Conservation (phyloP, 2,797 vertebrate species). For the Pseudochaenichthys georgianus region DNA sequence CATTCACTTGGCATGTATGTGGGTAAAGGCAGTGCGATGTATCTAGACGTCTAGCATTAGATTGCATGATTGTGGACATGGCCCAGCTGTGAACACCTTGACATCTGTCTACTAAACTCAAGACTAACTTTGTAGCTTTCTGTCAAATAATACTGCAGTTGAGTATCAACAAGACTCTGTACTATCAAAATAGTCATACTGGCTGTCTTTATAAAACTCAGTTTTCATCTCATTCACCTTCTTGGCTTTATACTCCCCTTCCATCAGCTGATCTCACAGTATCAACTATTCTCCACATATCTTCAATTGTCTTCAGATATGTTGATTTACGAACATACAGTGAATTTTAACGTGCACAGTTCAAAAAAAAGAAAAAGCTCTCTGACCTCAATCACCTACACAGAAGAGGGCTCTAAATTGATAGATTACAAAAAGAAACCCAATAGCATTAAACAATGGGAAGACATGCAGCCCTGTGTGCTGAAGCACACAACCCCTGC, state of each 20-base stretch:
- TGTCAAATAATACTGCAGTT: slow-evolving; percentile 7
- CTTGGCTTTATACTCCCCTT: slow-evolving; percentile 1
- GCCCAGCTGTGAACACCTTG: slow-evolving; percentile 4
- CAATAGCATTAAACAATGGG: slow-evolving; percentile 15
- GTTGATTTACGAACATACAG: slow-evolving; percentile 12
- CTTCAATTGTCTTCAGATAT: background rate
- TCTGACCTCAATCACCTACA: slow-evolving; percentile 11
- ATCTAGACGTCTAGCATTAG: slow-evolving; percentile 18
- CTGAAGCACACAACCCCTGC: slow-evolving; percentile 14
- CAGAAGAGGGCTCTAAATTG: slow-evolving; percentile 8
- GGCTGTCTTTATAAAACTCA: background rate
- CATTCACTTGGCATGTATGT: slow-evolving; percentile 23
- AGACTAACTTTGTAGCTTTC: slow-evolving; percentile 13
- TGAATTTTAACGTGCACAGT: slow-evolving; percentile 16
- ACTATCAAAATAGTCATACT: background rate
- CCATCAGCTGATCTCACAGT: slow-evolving; percentile 23
- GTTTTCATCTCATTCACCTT: slow-evolving; percentile 7
- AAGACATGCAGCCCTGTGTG: slow-evolving; percentile 9
- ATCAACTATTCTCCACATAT: slow-evolving; percentile 13
- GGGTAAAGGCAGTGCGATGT: slow-evolving; percentile 4
- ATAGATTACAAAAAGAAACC: background rate
- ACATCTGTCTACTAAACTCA: slow-evolving; percentile 3
- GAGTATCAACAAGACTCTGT: background rate
- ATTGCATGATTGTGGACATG: slow-evolving; percentile 10
- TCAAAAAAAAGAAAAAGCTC: slow-evolving; percentile 8